Conservation (phyloP, 2,888 invertebrate species). For the Platycheirus albimanus region DNA sequence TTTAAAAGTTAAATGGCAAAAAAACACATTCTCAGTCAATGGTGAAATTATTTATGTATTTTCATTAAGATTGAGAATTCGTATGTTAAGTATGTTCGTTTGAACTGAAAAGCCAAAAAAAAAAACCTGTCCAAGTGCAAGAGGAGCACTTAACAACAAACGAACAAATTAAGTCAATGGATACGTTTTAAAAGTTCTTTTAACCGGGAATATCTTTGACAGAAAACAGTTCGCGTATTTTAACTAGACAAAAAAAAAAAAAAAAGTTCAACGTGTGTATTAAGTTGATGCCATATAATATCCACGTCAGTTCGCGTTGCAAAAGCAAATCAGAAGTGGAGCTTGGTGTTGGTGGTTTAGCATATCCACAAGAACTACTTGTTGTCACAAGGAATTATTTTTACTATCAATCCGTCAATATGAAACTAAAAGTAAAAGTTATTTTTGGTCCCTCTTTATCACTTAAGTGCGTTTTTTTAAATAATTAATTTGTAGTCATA, state of each 20-base stretch:
- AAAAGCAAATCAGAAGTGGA: too few relatives aligned
- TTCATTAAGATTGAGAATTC: slow-evolving; percentile 33
- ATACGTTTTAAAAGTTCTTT: slow-evolving; percentile 9
- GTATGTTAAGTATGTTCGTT: slow-evolving; percentile 33
- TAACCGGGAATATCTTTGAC: slow-evolving; percentile 5
- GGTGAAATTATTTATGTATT: slow-evolving; percentile 19
- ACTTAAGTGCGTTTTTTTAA: neutral
- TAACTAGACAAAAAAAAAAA: slow-evolving; percentile 16
- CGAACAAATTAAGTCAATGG: neutral
- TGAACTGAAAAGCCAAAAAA: slow-evolving; percentile 1
- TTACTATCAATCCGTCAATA: slow-evolving; percentile 40
- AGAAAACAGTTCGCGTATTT: slow-evolving; percentile 4
- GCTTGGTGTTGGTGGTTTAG: slow-evolving; percentile 25
- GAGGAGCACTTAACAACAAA: slow-evolving; percentile 39
- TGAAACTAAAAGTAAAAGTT: slow-evolving; percentile 64
- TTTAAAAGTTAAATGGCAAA: slow-evolving; percentile 46
- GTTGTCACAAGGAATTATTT: slow-evolving; percentile 21
- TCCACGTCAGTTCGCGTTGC: slow-evolving; percentile 35
- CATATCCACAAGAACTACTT: slow-evolving; percentile 12
- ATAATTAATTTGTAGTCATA: neutral
- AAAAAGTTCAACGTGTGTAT: slow-evolving; percentile 25
- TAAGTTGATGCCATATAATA: slow-evolving; percentile 11
- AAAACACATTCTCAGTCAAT: slow-evolving; percentile 8
- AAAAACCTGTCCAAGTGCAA: slow-evolving; percentile 47
- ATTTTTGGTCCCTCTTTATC: slow-evolving; percentile 1